Conservation (phyloP, 2,797 vertebrate genomes). For the Acanthiza pusilla region DNA sequence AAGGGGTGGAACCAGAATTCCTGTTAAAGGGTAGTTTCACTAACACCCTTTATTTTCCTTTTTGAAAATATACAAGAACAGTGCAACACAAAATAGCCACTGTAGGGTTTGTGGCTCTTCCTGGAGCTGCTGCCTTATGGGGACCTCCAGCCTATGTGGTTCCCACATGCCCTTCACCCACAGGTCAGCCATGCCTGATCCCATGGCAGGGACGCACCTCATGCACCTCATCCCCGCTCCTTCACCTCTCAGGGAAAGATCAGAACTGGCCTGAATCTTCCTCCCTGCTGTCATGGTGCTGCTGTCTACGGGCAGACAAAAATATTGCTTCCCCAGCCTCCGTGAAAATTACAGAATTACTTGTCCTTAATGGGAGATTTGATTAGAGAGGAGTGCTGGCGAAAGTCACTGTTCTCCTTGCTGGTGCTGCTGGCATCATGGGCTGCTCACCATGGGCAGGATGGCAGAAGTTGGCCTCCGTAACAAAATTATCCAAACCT, state of each 20-base stretch:
- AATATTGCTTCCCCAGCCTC: background rate
- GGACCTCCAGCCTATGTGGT: background rate
- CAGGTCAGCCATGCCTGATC: fast-evolving
- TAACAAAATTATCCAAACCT: background rate
- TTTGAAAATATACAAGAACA: background rate
- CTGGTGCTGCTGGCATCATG: background rate
- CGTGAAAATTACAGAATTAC: background rate
- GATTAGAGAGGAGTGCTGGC: background rate
- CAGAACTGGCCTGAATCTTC: background rate
- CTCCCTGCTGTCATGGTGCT: background rate
- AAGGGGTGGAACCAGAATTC: background rate
- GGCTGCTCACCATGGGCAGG: background rate
- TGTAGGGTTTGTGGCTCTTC: background rate
- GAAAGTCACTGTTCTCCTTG: background rate
- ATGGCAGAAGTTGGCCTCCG: background rate
- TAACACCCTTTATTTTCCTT: background rate
- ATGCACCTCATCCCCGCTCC: background rate
- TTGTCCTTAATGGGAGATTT: background rate
- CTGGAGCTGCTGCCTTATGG: background rate
- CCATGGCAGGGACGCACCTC: background rate
- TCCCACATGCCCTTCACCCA: background rate
- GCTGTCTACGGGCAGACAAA: background rate
- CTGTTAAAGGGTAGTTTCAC: background rate
- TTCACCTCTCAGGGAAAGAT: background rate
- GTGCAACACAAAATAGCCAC: background rate